These are phyloP conservation scores for Hydrotaea diabolus DNA, from an alignment of 2,888 invertebrate species.

Conservation along the genomic window DNA sequence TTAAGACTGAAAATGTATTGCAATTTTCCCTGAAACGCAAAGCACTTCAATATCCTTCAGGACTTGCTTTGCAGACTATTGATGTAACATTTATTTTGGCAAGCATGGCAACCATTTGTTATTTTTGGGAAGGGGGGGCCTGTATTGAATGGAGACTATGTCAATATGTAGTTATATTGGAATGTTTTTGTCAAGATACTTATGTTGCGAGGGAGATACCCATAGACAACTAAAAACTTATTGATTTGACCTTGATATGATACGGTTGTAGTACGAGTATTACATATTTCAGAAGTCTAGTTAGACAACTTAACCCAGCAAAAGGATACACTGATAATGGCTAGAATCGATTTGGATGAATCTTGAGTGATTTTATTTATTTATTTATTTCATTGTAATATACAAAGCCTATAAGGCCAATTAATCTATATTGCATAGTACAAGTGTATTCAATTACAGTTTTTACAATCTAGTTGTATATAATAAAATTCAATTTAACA, in stretches of 20 bases:
- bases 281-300: too few species aligned
- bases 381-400: too few species aligned
- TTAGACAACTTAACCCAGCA: too few species aligned
- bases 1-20: conserved; percentile 22
- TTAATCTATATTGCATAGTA: too few species aligned
- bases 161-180: neutral
- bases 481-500: too few species aligned
- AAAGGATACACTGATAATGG: too few species aligned
- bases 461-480: too few species aligned
- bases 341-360: too few species aligned
- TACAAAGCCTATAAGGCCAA: too few species aligned
- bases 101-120: conserved; percentile 54
- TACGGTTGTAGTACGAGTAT: too few species aligned
- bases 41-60: neutral
- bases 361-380: too few species aligned
- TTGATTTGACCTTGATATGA: conserved; percentile 26
- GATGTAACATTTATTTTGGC: conserved; percentile 46
- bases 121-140: neutral
- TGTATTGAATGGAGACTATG: neutral
- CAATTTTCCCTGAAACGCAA: conserved; percentile 4
- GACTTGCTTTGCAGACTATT: conserved; percentile 19
- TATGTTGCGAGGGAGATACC: neutral
- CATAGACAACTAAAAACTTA: conserved; percentile 9
- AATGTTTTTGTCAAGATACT: neutral
- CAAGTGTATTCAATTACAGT: too few species aligned